These are phyloP conservation scores for Platysteira castanea DNA, from an alignment of 2,113 vertebrate genomes.

Conservation along the genomic window DNA sequence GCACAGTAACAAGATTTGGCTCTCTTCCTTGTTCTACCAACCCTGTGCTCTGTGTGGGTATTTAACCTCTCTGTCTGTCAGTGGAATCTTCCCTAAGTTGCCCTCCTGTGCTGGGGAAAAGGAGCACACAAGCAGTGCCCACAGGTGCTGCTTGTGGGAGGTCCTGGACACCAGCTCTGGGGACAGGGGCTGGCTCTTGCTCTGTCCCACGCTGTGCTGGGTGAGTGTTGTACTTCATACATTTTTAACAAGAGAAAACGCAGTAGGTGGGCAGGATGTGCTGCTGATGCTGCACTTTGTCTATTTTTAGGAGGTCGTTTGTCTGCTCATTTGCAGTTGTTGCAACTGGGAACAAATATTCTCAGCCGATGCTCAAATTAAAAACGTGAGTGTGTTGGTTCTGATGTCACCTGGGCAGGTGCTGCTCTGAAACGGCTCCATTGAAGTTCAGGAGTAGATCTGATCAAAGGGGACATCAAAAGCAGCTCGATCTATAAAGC, in stretches of 20 bases:
- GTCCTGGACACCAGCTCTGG: not conserved
- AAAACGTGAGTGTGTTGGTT: not conserved
- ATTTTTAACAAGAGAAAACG: not conserved
- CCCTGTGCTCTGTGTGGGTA: no score
- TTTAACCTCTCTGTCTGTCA: no score
- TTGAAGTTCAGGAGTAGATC: not conserved
- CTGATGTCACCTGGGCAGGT: not conserved
- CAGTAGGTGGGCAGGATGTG: not conserved
- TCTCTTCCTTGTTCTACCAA: no score
- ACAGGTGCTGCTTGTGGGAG: not conserved
- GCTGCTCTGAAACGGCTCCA: not conserved
- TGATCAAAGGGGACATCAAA: slow-evolving; percentile 54
- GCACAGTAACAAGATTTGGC: no score
- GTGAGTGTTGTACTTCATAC: not conserved
- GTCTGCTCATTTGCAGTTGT: not conserved
- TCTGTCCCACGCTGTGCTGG: not conserved
- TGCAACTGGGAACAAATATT: not conserved
- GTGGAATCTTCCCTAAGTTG: not conserved
- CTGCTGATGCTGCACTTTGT: not conserved
- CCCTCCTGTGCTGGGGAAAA: not conserved
- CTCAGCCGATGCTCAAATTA: not conserved
- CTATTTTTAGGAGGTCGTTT: slow-evolving; percentile 3
- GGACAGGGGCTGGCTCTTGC: not conserved
- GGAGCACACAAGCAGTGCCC: not conserved
- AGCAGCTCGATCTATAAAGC: slow-evolving; percentile 14